These are phyloP conservation scores for Myathropa florea DNA, from an alignment of 2,888 invertebrate genomes.

Conservation along the genomic window DNA sequence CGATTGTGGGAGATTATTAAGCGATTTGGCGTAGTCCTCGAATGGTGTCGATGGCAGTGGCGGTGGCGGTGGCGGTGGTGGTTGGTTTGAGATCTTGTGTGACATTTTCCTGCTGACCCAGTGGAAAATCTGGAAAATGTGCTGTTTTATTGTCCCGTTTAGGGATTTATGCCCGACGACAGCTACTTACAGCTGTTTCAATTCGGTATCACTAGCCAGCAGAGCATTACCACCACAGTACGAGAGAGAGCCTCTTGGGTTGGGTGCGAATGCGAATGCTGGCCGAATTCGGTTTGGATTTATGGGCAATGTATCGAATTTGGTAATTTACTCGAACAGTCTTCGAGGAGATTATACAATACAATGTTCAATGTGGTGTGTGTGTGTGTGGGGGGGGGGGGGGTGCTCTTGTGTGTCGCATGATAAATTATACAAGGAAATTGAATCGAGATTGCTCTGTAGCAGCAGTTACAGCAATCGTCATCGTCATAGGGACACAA, in stretches of 20 bases:
- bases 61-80: background rate
- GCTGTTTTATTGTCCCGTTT: slow-evolving; percentile 64
- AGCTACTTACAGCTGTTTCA: slow-evolving; percentile 58
- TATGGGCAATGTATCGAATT: slow-evolving; percentile 65
- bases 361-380: background rate
- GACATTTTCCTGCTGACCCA: slow-evolving; percentile 71
- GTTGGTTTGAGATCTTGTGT: slow-evolving; percentile 34
- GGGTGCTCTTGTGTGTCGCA: slow-evolving; percentile 34
- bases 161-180: slow-evolving; percentile 66
- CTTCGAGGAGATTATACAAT: slow-evolving; percentile 30
- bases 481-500: slow-evolving; percentile 13
- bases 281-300: slow-evolving; percentile 41
- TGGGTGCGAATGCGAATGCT: background rate
- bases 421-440: slow-evolving; percentile 54
- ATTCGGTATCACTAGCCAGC: slow-evolving; percentile 53
- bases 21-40: slow-evolving; percentile 56
- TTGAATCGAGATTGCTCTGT: slow-evolving; percentile 44
- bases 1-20: slow-evolving; percentile 71
- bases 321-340: slow-evolving; percentile 57
- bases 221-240: slow-evolving; percentile 56
- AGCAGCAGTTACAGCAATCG: background rate
- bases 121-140: slow-evolving; percentile 67
- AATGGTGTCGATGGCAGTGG: background rate
- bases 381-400: background rate
- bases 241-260: too few species aligned